A percentile compares a stretch with the other conserved stretches of the same genome.
Evolutionary conservation across 2,797 vertebrate species (phyloP).

Genomic region (Novumbra hubbsi): DNA sequence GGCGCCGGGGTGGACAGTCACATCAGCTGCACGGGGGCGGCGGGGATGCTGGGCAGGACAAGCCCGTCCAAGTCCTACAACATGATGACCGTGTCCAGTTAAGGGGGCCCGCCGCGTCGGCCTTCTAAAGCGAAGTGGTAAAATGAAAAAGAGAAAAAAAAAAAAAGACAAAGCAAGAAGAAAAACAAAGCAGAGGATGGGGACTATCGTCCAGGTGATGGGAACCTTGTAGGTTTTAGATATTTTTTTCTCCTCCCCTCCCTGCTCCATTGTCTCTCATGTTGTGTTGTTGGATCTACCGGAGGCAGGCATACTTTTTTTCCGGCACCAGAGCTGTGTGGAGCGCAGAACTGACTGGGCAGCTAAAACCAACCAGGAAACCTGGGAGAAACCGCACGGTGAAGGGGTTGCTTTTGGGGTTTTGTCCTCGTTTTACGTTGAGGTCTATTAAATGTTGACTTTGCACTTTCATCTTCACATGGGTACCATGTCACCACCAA

Average conservation of each 20-base stretch:
- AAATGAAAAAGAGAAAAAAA: constrained; percentile 70
- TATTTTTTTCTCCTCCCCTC: constrained; percentile 50
- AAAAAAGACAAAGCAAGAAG: constrained; percentile 56
- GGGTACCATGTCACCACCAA: constrained; percentile 60
- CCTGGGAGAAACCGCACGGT: constrained; percentile 50
- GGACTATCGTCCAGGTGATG: constrained; percentile 86
- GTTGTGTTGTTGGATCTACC: constrained; percentile 74
- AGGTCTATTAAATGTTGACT: constrained; percentile 61
- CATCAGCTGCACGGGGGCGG: constrained; percentile 99
- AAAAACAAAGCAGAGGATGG: constrained; percentile 78
- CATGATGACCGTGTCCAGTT: constrained; percentile 99
- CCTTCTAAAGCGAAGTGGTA: constrained; percentile 65
- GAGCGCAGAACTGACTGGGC: constrained; percentile 83
- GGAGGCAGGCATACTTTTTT: constrained; percentile 66
- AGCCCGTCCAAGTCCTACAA: constrained; percentile 96
- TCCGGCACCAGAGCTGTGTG: constrained; percentile 74
- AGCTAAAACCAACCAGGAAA: constrained; percentile 70
- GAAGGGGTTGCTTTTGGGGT: constrained; percentile 45
- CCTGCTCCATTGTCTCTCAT: constrained; percentile 78
- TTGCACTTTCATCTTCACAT: constrained; percentile 77
- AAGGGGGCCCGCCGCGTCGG: constrained; percentile 55
- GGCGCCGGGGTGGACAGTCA: constrained; percentile 88
- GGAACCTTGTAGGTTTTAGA: constrained; percentile 78
- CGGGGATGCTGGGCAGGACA: constrained; percentile 88
- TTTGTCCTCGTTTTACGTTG: constrained; percentile 3